Base-by-base conservation (phyloP, 2,797 vertebrate genomes). In the Pipistrellus nathusii region DNA sequence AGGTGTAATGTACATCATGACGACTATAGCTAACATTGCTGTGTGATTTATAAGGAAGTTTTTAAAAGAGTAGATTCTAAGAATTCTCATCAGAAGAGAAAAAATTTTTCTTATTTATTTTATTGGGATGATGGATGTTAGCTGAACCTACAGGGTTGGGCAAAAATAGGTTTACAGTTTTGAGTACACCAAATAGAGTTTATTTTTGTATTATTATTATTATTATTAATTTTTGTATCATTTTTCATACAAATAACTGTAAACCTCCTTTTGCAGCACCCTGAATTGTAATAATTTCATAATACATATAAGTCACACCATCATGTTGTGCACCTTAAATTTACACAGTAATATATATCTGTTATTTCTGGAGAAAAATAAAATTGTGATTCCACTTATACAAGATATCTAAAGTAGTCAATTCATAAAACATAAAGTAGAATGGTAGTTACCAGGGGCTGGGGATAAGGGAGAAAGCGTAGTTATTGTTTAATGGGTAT, bases 281-380 rank as follows among this genome's bases (percentile, higher is more conserved):
- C 48, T 76, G 73, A 32, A 73, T 53, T 72, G 27, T 44, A 81
- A 64, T 72, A 57, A 81, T 87, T 92, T 86, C 53, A 73, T 18
- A 23, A 17, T 87, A 81, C 59, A 32, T 93, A 4, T 64, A 44
- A 73, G 44, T 55, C 66, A 87, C 38, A 44, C 27, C 21, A 11
- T 64, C 30, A 18, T 46, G 84, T 38, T 53, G 0, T 81, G 51
- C 8, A 8, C 75, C 11, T 80, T 86, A 64, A 87, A 66, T 30
- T 44, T 87, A 66, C 18, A 66, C 17, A 55, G 55, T 73, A 46
- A 66, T 66, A 17, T 21, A 32, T 62, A 8, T 41, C 21, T 64
- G 13, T 53, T 87, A 87, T 55, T 87, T 87, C 55, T 87, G 21
- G 41, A 41, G 20, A 93, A 93, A 87, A 80, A 71, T 44, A 51